phyloP scores from a whole-genome alignment of 2,113 vertebrate species.

The Carettochelys insculpta region DNA sequence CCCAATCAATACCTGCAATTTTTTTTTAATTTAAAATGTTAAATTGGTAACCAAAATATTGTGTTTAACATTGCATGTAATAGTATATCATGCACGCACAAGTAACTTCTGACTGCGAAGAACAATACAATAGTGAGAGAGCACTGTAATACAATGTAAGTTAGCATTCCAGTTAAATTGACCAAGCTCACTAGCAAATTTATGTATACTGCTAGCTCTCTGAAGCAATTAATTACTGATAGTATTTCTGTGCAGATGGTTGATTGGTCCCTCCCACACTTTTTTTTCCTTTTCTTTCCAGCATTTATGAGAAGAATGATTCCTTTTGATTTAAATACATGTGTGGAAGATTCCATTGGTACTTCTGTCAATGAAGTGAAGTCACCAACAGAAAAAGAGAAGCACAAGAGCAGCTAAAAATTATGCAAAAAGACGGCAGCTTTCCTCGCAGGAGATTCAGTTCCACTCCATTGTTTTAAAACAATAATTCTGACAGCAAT shows the following conservation, averaged over 20 bases:
- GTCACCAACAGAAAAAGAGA: constrained; percentile 48
- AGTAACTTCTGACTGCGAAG: not conserved
- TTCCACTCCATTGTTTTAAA: constrained; percentile 13
- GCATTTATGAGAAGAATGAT: constrained; percentile 4
- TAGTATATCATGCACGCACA: not conserved
- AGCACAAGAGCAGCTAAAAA: constrained; percentile 23
- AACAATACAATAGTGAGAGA: not conserved
- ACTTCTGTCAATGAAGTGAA: constrained; percentile 39
- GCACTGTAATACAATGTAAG: too few relatives aligned
- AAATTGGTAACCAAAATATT: not conserved
- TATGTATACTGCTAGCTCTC: not conserved
- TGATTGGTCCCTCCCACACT: constrained; percentile 12
- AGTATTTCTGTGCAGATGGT: not conserved
- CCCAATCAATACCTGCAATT: not conserved
- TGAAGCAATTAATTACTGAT: not conserved
- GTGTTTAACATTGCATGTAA: not conserved
- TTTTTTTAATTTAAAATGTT: not conserved
- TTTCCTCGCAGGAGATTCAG: constrained; percentile 43
- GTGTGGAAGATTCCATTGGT: constrained; percentile 22
- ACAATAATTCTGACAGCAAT: not conserved
- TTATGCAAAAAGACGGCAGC: not conserved
- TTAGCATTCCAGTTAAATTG: too few relatives aligned
- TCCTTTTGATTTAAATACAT: constrained; percentile 34
- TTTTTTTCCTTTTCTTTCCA: constrained; percentile 25
- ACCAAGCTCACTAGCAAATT: not conserved